Conservation (phyloP, 37 sponge, comb jelly and placozoan genomes). For the Petrosia ficiformis region DNA sequence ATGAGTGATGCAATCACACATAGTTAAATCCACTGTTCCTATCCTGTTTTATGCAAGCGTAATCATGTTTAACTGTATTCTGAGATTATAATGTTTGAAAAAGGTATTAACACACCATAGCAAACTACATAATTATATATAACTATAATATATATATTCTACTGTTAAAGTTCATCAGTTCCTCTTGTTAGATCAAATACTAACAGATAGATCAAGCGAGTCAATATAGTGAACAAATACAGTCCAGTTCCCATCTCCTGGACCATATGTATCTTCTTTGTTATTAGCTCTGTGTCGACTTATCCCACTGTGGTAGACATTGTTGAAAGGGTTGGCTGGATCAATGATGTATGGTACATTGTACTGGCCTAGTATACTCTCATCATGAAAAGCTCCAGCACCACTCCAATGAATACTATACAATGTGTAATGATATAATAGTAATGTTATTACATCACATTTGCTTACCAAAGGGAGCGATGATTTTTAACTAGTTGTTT, state of each 20-base stretch:
- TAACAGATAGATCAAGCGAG: conserved; percentile 41
- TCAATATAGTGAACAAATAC: conserved; percentile 26
- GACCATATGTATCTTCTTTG: conserved; percentile 5
- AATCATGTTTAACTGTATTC: no score
- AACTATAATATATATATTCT: no score
- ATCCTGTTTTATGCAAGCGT: no score
- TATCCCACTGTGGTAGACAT: conserved; percentile 55
- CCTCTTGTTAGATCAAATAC: no score
- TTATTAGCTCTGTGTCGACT: conserved; percentile 5
- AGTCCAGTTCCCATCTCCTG: conserved; percentile 38
- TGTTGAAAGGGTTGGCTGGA: conserved; percentile 74
- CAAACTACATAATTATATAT: no score
- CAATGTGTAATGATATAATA: neutral
- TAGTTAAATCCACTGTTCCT: no score
- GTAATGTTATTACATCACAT: neutral
- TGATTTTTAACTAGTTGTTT: conserved; percentile 27
- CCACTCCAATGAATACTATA: neutral
- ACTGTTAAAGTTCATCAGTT: no score
- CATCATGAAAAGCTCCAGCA: neutral
- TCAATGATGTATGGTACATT: conserved; percentile 57
- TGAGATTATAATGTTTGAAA: no score
- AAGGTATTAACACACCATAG: no score
- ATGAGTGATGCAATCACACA: no score
- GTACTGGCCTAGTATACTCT: neutral
- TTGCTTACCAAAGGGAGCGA: conserved; percentile 22